Percentiles rank a stretch among this genome's conserved stretches.
These are phyloP conservation scores for Phasia obesa DNA, from an alignment of 2,888 invertebrate species.

Conservation along the genomic window DNA sequence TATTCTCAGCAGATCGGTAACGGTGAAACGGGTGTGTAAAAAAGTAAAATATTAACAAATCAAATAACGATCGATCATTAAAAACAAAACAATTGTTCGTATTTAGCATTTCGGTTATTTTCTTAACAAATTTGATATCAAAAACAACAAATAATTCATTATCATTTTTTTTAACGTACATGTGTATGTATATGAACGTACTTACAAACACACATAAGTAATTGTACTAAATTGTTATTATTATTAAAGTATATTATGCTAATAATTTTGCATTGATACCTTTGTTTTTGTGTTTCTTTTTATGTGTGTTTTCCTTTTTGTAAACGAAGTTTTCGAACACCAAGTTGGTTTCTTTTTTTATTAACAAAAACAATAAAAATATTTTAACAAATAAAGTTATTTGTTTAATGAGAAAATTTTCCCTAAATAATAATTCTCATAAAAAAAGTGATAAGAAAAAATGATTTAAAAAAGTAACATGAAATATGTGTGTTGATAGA, in stretches of 20 bases:
- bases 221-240: conserved; percentile 24
- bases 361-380: background rate
- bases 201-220: conserved; percentile 1
- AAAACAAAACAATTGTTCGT: conserved; percentile 39
- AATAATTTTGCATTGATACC: conserved; percentile 52
- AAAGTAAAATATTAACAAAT: background rate
- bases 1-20: conserved; percentile 64
- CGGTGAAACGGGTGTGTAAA: conserved; percentile 30
- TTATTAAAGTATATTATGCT: conserved; percentile 32
- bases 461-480: too few species aligned
- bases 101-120: conserved; percentile 18
- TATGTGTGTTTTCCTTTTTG: background rate
- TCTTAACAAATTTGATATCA: conserved; percentile 50
- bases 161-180: conserved; percentile 52
- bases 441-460: conserved; percentile 14
- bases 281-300: conserved; percentile 28
- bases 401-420: conserved; percentile 24
- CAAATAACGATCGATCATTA: conserved; percentile 30
- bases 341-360: too few species aligned
- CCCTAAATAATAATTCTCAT: background rate
- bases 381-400: conserved; percentile 34
- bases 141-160: conserved; percentile 56
- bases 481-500: too few species aligned
- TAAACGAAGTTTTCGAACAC: background rate
- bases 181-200: background rate